Evolutionary conservation across 2,888 invertebrate species (phyloP), one percentile per base, ranked within the genome.

Genomic region (Andrena bucephala): DNA sequence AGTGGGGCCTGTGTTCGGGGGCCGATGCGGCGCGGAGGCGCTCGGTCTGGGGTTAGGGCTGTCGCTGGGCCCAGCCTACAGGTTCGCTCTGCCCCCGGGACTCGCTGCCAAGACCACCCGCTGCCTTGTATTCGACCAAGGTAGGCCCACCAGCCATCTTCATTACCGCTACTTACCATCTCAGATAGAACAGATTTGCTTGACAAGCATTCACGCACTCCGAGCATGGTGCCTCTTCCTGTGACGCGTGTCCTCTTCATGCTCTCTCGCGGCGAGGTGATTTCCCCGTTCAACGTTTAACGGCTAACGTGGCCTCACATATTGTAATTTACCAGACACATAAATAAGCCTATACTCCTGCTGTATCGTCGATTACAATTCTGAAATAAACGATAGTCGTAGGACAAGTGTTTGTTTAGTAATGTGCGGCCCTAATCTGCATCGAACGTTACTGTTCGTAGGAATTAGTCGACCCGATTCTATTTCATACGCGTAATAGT

Each of bases 21-120:
- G 94, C 91, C 94, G 94, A 94, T 94, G 94, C 94, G 94, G 94
- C 92, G 93, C 94, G 90, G 94, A 94, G 92, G 94, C 94, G 92
- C 93, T 94, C 90, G 94, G 94, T 90, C 93, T 94, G 90, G 94
- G 94, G 89, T 92, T 94, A 89, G 94, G 94, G 87, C 92, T 94
- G 92, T 92, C 94, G 89, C 93, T 94, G 91, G 94, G 94, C 94
- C 93, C 94, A 80, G 93, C 94, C 94, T 94, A 94, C 94, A 94
- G 94, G 93, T 94, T 94, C 93, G 94, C 94, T 91, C 93, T 94
- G 91, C 93, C 93, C 93, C 93, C 94, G 93, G 94, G 94, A 92
- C 93, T 94, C 92, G 93, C 94, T 92, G 93, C 93, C 93, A 94
- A 94, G 94, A 93, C 92, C 92, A 93, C 93, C 92, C 94, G 94